Conservation (phyloP, 2,888 invertebrate genomes). For the Acleris cristana region DNA sequence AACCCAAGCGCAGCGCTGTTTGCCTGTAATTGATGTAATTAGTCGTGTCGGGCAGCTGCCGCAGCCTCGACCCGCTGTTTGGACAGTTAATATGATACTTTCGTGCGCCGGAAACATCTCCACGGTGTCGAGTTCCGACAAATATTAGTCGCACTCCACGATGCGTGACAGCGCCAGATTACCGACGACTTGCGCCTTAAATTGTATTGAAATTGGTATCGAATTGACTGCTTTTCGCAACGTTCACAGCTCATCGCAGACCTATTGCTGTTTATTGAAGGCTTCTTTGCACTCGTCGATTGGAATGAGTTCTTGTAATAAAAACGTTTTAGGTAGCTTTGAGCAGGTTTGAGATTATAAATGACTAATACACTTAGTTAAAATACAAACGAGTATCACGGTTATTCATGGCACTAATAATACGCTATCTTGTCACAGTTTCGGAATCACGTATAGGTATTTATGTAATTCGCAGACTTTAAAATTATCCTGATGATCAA, state of each 20-base stretch:
- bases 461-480: too few relatives aligned
- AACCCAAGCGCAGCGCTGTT: constrained; percentile 75
- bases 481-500: too few relatives aligned
- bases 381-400: too few relatives aligned
- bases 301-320: too few relatives aligned
- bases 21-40: constrained; percentile 83
- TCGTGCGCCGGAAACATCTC: constrained; percentile 78
- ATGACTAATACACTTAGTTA: too few relatives aligned
- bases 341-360: too few relatives aligned
- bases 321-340: too few relatives aligned
- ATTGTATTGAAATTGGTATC: constrained; percentile 2
- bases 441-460: too few relatives aligned
- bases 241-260: not conserved
- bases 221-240: not conserved
- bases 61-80: constrained; percentile 67
- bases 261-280: not conserved
- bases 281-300: too few relatives aligned
- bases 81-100: constrained; percentile 80
- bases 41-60: constrained; percentile 82
- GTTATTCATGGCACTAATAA: too few relatives aligned
- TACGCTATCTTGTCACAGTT: too few relatives aligned
- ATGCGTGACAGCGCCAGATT: constrained; percentile 69
- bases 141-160: constrained; percentile 78
- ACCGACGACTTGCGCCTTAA: constrained; percentile 10
- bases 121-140: constrained; percentile 74